Percentiles rank a stretch among this genome's conserved stretches.
These are phyloP conservation scores for Cotesia congregata DNA, from an alignment of 2,888 invertebrate genomes.

Conservation along the genomic window DNA sequence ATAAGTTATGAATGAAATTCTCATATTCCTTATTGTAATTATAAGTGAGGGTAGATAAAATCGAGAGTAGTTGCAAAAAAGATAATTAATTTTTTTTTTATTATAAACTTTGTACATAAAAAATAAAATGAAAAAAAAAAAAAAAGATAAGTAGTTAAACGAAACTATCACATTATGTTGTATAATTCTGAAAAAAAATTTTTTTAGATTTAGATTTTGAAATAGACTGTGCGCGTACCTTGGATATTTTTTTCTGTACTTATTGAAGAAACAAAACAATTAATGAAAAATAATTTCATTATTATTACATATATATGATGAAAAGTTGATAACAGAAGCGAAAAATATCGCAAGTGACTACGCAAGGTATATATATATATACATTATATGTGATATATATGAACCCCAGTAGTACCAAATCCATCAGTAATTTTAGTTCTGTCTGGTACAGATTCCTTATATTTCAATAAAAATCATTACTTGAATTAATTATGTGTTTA, in stretches of 20 bases:
- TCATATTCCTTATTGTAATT: constrained; percentile 24
- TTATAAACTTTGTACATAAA: constrained; percentile 4
- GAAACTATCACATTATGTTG: constrained; percentile 2
- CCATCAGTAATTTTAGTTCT: constrained; percentile 70
- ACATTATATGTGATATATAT: constrained; percentile 54
- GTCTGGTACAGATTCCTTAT: constrained; percentile 71
- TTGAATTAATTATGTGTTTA: constrained; percentile 52
- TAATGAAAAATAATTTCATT: constrained; percentile 17
- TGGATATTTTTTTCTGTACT: constrained; percentile 68
- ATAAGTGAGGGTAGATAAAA: constrained; percentile 28
- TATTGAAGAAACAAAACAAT: constrained; percentile 55
- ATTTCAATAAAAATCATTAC: constrained; percentile 70
- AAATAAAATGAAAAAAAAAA: constrained; percentile 11
- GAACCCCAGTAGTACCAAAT: constrained; percentile 71
- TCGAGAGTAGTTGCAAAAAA: constrained; percentile 28
- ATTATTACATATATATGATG: constrained; percentile 1
- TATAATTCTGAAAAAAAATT: constrained; percentile 9
- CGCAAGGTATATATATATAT: constrained; percentile 37
- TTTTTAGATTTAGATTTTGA: constrained; percentile 65
- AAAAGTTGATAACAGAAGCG: constrained; percentile 2
- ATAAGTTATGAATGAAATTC: constrained; percentile 53
- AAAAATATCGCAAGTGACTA: constrained; percentile 26
- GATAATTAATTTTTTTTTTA: constrained; percentile 16
- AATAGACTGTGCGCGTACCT: constrained; percentile 68
- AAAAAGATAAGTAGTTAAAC: not conserved